A percentile compares a stretch with the other conserved stretches of the same genome.
These are phyloP conservation scores for Eutolmus rufibarbis DNA, from an alignment of 2,888 invertebrate genomes.

Conservation along the genomic window DNA sequence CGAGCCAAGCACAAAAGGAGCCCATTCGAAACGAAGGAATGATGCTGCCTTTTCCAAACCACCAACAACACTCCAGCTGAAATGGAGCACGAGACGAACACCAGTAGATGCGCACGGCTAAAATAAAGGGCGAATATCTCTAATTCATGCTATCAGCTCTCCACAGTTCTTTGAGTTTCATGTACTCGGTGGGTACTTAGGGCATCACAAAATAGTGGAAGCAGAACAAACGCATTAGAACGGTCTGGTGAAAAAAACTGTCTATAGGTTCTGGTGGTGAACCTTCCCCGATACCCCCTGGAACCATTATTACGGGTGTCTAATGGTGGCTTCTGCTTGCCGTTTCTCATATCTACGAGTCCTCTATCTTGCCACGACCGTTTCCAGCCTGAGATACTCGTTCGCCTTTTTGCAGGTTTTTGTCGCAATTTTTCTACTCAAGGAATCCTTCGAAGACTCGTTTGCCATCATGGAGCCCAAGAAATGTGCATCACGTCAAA, in stretches of 20 bases:
- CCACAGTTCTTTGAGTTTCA: slow-evolving; percentile 29
- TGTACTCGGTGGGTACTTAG: slow-evolving; percentile 11
- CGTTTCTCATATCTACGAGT: not conserved
- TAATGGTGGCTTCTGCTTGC: not conserved
- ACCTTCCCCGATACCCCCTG: not conserved
- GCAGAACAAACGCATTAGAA: slow-evolving; percentile 21
- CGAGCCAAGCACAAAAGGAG: slow-evolving; percentile 8
- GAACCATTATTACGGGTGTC: slow-evolving; percentile 3
- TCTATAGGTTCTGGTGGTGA: not conserved
- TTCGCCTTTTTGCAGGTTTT: not conserved
- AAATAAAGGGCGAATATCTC: slow-evolving; percentile 30
- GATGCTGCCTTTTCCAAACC: not conserved
- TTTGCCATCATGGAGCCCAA: not conserved
- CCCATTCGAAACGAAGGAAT: slow-evolving; percentile 11
- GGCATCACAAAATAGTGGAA: slow-evolving; percentile 5
- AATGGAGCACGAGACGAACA: not conserved
- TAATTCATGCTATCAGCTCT: slow-evolving; percentile 22
- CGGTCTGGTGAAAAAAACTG: not conserved
- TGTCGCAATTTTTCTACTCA: not conserved
- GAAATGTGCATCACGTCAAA: not conserved
- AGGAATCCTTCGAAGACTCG: not conserved
- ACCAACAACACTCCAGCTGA: not conserved
- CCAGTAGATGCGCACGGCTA: not conserved
- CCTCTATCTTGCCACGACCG: not conserved
- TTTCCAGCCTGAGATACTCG: not conserved